Percentiles rank a stretch among this genome's conserved stretches.
Conservation (phyloP, 2,113 vertebrate genomes). For the Lophotis ruficrista region DNA sequence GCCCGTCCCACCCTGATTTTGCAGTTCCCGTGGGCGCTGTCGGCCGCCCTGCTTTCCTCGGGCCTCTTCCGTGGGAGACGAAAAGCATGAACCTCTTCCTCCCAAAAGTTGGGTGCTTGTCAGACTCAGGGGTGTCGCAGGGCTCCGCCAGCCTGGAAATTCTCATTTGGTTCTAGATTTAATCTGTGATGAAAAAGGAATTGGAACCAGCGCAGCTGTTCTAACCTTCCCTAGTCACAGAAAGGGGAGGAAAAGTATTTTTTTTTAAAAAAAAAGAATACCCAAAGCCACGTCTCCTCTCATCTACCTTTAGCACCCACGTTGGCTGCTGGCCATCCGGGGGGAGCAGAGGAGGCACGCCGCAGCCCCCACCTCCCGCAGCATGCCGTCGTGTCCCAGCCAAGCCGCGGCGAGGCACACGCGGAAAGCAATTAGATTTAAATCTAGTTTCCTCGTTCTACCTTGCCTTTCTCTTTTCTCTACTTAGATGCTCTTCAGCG, state of each 20-base stretch:
- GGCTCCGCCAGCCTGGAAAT: neutral
- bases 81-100: neutral
- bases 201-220: neutral
- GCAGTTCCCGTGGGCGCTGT: neutral
- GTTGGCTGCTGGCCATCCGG: rapidly evolving
- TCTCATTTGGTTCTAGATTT: constrained; percentile 13
- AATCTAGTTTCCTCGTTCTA: constrained; percentile 43
- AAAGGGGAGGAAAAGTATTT: neutral
- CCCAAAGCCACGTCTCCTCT: neutral
- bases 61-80: rapidly evolving
- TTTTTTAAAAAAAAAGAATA: neutral
- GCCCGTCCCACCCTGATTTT: neutral
- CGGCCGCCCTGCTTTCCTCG: rapidly evolving
- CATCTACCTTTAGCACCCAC: neutral
- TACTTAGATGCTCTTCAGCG: constrained; percentile 12
- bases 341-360: neutral
- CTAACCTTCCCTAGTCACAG: neutral
- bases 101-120: rapidly evolving
- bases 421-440: constrained; percentile 50
- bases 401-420: neutral
- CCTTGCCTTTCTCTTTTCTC: constrained; percentile 11
- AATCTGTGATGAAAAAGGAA: constrained; percentile 26
- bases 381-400: neutral
- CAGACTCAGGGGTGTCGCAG: neutral
- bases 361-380: neutral